phyloP scores from a whole-genome alignment of 2,113 vertebrate genomes.

The Conger conger region DNA sequence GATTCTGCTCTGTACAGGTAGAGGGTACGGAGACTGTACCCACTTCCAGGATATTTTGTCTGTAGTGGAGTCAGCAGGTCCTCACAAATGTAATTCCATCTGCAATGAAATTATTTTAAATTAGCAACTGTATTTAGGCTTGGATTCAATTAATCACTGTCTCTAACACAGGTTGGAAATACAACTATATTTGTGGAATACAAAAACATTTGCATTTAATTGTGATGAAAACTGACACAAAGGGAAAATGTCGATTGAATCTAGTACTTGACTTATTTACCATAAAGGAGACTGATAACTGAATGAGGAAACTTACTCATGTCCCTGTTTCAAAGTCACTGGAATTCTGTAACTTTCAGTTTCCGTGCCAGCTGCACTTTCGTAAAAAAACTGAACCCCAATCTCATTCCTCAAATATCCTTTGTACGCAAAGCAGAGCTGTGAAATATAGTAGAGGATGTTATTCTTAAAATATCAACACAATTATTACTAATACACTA shows the following conservation, averaged over 20 bases:
- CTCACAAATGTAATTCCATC: conserved; percentile 81
- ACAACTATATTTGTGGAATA: neutral
- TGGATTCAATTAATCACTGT: no score
- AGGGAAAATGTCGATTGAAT: neutral
- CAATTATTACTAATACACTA: no score
- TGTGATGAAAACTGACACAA: neutral
- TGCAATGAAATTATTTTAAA: conserved; percentile 43
- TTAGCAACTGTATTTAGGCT: neutral
- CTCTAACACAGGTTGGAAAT: no score
- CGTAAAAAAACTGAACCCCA: conserved; percentile 66
- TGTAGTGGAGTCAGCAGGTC: conserved; percentile 68
- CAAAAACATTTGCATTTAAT: neutral
- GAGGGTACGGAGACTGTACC: conserved; percentile 60
- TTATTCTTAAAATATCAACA: no score
- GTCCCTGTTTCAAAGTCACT: conserved; percentile 54
- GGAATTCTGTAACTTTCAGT: conserved; percentile 36
- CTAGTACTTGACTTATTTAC: neutral
- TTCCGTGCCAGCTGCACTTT: neutral
- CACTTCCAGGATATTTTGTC: conserved; percentile 54
- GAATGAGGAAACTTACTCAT: conserved; percentile 62
- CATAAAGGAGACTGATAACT: neutral
- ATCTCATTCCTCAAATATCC: conserved; percentile 65
- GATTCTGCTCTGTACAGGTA: conserved; percentile 54
- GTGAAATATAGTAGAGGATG: conserved; percentile 10
- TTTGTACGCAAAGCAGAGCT: conserved; percentile 83